These are phyloP conservation scores for Ichneumon xanthorius DNA, from an alignment of 2,888 invertebrate genomes.

Conservation along the genomic window DNA sequence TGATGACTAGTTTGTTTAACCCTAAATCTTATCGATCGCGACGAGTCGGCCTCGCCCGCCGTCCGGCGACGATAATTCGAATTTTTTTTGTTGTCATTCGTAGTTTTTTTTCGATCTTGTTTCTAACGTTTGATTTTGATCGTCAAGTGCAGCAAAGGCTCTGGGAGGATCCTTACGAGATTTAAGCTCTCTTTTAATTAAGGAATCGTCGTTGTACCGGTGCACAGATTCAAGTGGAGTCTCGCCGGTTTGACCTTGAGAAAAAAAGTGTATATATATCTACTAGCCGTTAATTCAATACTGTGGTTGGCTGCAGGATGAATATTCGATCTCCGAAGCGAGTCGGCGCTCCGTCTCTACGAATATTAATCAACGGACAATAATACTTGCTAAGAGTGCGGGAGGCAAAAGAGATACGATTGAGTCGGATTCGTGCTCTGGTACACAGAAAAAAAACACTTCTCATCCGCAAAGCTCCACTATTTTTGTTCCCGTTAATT, in stretches of 20 bases:
- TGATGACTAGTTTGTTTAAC: conserved; percentile 41
- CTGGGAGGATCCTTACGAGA: not conserved
- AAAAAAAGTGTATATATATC: not conserved
- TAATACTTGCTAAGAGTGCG: conserved; percentile 1
- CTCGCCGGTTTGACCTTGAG: not conserved
- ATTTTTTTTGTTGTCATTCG: not conserved
- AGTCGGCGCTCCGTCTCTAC: not conserved
- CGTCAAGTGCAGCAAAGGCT: not conserved
- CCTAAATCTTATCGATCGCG: conserved; percentile 32
- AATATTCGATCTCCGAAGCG: not conserved
- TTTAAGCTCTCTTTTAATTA: too few relatives aligned
- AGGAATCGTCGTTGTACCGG: too few relatives aligned
- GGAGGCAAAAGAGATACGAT: not conserved
- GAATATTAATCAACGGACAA: not conserved
- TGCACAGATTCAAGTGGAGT: not conserved
- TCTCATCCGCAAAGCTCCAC: too few relatives aligned
- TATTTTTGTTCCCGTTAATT: too few relatives aligned
- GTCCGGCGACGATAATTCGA: not conserved
- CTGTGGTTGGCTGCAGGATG: not conserved
- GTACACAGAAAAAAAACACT: too few relatives aligned
- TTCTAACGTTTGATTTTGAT: conserved; percentile 5
- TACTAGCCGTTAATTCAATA: not conserved
- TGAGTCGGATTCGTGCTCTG: conserved; percentile 4
- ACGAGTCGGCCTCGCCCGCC: conserved; percentile 16
- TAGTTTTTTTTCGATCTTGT: not conserved